Evolutionary conservation across 2,888 invertebrate species (phyloP), one percentile per base, ranked within the genome.

Genomic region (Acronicta alni): DNA sequence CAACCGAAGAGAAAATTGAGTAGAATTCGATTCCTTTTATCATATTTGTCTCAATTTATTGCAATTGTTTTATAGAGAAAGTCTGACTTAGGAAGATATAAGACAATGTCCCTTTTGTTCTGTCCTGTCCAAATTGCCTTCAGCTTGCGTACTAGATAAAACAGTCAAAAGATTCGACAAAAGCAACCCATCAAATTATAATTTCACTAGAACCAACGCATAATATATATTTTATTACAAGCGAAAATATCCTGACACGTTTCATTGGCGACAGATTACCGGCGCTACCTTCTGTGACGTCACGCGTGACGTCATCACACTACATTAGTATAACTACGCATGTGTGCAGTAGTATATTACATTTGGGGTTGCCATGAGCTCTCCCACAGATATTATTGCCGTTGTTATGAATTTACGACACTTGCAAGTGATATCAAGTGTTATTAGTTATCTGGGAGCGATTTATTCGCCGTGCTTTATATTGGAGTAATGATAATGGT

Each of bases 341-440:
- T 41, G n/a, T 42, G 14, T 49, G 53, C 57, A 73, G 52, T 20
- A 54, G 53, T 14, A 48, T 18, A 57, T 57, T 54, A 54, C 55
- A 54, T 51, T 52, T 42, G 17, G 15, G 66, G 18, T 18, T 12
- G 37, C 18, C n/a, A 15, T 15, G 37, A 20, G 44, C 16, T 51
- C 47, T 35, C 35, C 57, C 48, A 17, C 43, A 39, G 58, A 53
- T 55, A 53, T 57, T 59, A 65, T 58, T 52, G 60, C 58, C 51
- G 46, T 55, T 65, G 52, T 68, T 60, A 58, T 38, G 48, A 61
- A 62, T 68, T 67, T 67, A 70, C 58, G 65, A 48, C 37, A 46
- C 12, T 18, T 54, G 53, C 46, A 48, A 64, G 63, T 64, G 57
- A 72, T 63, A 69, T 62, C 57, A 58, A 63, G 54, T 56, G 62